Evolutionary conservation across 2,797 vertebrate species (phyloP).

Genomic region (Phrynocephalus vlangalii): DNA sequence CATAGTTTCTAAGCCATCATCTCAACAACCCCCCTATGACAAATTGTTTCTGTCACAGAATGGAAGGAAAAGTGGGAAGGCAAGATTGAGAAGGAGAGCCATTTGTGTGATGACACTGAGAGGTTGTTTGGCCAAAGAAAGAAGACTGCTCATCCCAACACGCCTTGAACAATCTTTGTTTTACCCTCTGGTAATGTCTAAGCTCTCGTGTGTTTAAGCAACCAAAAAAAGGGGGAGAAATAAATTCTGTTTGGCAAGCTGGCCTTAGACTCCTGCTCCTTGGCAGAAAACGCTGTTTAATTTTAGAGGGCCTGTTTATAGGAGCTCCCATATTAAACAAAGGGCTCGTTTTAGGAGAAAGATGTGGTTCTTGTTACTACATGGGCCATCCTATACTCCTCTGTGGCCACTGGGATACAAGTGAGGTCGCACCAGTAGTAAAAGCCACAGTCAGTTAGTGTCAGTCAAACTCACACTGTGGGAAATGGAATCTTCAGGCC

Average conservation of each 20-base stretch:
- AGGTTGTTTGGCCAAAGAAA: not conserved
- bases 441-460: not conserved
- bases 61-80: not conserved
- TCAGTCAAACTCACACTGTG: not conserved
- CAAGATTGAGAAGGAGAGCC: not conserved
- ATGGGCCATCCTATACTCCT: not conserved
- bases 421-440: not conserved
- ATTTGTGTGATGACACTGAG: not conserved
- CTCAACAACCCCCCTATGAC: not conserved
- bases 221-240: not conserved
- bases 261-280: not conserved
- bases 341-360: constrained; percentile 26
- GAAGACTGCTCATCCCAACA: not conserved
- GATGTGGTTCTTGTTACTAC: not conserved
- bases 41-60: not conserved
- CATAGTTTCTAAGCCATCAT: not conserved
- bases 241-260: not conserved
- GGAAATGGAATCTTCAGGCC: not conserved
- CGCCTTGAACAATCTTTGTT: too few relatives aligned
- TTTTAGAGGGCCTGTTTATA: constrained; percentile 24
- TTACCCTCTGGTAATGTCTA: not conserved
- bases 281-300: constrained; percentile 40
- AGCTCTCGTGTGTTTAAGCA: not conserved
- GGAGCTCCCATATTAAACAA: constrained; percentile 25
- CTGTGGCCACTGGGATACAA: not conserved